These are phyloP conservation scores for Trichonephila clavipes DNA, from an alignment of 1,140 invertebrate genomes.

Conservation along the genomic window DNA sequence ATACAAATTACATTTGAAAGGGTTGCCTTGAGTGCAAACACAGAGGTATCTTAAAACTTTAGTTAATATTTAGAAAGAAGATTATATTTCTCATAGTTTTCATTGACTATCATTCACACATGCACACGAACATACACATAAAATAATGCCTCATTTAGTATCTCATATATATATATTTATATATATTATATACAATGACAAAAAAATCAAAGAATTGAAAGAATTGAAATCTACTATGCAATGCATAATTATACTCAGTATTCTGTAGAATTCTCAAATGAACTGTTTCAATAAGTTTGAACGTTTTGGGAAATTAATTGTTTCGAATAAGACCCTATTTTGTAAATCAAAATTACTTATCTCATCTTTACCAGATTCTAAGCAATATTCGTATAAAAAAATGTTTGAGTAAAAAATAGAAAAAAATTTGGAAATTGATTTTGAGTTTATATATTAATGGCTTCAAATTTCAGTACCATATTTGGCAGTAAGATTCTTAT, in stretches of 20 bases:
- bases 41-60: conserved; percentile 7
- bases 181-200: conserved; percentile 61
- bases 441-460: too few species aligned
- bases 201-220: conserved; percentile 8
- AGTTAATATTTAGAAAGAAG: conserved; percentile 17
- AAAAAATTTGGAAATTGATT: too few species aligned
- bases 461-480: too few species aligned
- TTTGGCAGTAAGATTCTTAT: too few species aligned
- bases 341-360: too few species aligned
- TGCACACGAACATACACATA: conserved; percentile 48
- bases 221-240: not conserved
- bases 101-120: conserved; percentile 63
- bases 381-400: too few species aligned
- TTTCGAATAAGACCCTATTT: too few species aligned
- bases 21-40: not conserved
- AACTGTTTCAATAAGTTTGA: not conserved
- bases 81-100: conserved; percentile 37
- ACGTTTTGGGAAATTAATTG: not conserved
- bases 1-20: conserved; percentile 26
- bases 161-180: conserved; percentile 57
- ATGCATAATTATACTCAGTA: not conserved
- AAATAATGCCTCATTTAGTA: conserved; percentile 63
- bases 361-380: too few species aligned
- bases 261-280: not conserved
- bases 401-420: too few species aligned